Percentiles rank a stretch among this genome's conserved stretches.
These are phyloP conservation scores for Ostrea edulis DNA, from an alignment of 1,140 invertebrate species.

Conservation along the genomic window DNA sequence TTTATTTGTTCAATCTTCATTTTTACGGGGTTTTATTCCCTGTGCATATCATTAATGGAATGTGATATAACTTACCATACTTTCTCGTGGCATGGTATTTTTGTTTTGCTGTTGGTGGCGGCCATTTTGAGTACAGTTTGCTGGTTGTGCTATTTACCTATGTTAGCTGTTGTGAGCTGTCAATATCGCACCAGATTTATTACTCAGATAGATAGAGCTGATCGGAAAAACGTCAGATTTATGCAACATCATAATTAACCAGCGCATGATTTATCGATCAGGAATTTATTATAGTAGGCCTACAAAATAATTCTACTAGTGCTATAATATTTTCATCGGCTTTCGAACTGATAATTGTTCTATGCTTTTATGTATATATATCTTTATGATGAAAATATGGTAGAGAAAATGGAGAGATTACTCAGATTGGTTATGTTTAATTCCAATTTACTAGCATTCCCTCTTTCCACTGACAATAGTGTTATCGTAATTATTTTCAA, in stretches of 20 bases:
- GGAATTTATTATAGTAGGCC: not conserved
- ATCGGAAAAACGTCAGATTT: constrained; percentile 24
- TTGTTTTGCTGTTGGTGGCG: constrained; percentile 10
- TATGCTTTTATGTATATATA: no score
- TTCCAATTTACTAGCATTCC: no score
- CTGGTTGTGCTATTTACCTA: constrained; percentile 10
- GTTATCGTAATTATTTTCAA: not conserved
- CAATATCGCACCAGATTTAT: not conserved
- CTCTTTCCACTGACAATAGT: not conserved
- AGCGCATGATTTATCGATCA: constrained; percentile 9
- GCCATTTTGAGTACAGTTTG: constrained; percentile 18
- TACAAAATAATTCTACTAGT: not conserved
- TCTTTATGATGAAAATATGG: not conserved
- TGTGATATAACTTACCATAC: not conserved
- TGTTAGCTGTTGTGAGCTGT: constrained; percentile 20
- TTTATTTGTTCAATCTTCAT: not conserved
- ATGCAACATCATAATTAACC: constrained; percentile 28
- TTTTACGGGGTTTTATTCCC: not conserved
- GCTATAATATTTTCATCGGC: not conserved
- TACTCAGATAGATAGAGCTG: constrained; percentile 6
- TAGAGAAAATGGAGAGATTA: not conserved
- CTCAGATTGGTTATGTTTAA: no score
- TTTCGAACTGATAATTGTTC: not conserved
- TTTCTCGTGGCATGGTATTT: not conserved
- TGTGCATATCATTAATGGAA: not conserved